phyloP scores from a whole-genome alignment of 1,140 invertebrate species.

The Tribolium castaneum region DNA sequence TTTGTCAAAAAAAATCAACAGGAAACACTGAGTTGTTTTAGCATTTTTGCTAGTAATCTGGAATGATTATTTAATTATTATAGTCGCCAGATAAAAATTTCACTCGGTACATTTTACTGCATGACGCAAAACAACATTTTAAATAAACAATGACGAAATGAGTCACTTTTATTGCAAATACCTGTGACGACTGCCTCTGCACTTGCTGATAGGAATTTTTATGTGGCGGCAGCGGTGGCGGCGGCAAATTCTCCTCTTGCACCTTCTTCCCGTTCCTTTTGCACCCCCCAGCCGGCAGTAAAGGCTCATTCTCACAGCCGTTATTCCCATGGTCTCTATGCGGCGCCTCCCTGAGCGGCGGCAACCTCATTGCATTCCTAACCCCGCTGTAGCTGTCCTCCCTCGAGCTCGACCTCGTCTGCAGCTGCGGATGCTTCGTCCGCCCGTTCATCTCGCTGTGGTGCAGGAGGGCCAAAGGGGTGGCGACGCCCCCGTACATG shows the following conservation, averaged over 20 bases:
- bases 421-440: constrained; percentile 55
- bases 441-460: constrained; percentile 64
- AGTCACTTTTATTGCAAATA: constrained; percentile 22
- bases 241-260: constrained; percentile 67
- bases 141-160: too few species aligned
- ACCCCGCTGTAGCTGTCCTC: constrained; percentile 57
- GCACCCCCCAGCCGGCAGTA: constrained; percentile 67
- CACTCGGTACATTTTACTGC: too few species aligned
- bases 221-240: constrained; percentile 68
- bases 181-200: constrained; percentile 59
- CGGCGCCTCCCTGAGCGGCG: constrained; percentile 57
- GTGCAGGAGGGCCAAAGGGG: constrained; percentile 74
- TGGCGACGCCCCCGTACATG: constrained; percentile 76
- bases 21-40: too few species aligned
- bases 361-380: constrained; percentile 59
- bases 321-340: constrained; percentile 62
- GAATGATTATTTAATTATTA: too few species aligned
- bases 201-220: constrained; percentile 63
- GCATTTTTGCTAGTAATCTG: too few species aligned
- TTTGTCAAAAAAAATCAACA: too few species aligned
- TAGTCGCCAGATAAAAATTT: too few species aligned
- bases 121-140: too few species aligned
- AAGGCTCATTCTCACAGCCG: constrained; percentile 74
- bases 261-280: constrained; percentile 54
- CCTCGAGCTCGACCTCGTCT: constrained; percentile 54